These are phyloP conservation scores for Rallus limicola DNA, from an alignment of 2,113 vertebrate species.

Conservation along the genomic window DNA sequence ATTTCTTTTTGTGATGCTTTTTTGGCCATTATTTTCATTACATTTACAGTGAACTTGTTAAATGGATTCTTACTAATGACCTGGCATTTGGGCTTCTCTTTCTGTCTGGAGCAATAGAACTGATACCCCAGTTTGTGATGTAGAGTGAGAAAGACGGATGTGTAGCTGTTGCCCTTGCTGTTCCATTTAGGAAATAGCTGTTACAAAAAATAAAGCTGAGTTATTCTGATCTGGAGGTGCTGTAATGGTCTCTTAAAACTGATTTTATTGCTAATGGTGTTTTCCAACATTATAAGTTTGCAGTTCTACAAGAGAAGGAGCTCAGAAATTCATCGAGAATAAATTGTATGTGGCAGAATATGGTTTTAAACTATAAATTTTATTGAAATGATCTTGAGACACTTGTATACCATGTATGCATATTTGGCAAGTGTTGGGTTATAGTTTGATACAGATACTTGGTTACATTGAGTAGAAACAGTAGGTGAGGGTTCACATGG, in stretches of 20 bases:
- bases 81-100: slow-evolving; percentile 21
- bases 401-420: background rate
- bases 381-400: background rate
- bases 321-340: background rate
- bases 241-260: slow-evolving; percentile 20
- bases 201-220: background rate
- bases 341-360: background rate
- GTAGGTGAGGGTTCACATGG: background rate
- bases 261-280: slow-evolving; percentile 25
- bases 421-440: background rate
- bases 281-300: background rate
- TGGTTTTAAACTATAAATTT: background rate
- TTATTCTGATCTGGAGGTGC: slow-evolving; percentile 2
- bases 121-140: background rate
- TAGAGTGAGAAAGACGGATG: background rate
- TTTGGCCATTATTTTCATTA: slow-evolving; percentile 37
- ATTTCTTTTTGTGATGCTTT: background rate
- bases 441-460: background rate
- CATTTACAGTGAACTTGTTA: slow-evolving; percentile 26
- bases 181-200: slow-evolving; percentile 19
- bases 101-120: background rate
- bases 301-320: background rate
- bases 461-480: background rate
- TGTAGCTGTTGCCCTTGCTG: background rate
- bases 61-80: background rate